Evolutionary conservation across 2,113 vertebrate genomes (phyloP).

Genomic region (Prionailurus viverrinus): DNA sequence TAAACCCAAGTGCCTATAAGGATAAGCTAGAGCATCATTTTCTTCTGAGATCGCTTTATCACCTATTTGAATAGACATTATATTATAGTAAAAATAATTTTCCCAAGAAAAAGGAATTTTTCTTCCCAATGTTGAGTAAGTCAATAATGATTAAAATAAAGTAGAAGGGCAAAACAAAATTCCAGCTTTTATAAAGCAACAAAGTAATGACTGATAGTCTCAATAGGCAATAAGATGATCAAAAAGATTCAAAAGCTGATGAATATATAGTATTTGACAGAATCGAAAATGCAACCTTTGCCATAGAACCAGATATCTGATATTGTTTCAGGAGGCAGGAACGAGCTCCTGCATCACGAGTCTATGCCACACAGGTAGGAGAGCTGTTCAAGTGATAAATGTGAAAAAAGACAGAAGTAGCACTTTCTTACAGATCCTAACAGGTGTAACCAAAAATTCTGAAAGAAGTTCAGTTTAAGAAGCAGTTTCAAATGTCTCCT

Average conservation of each 20-base stretch:
- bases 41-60: neutral
- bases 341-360: neutral
- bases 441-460: neutral
- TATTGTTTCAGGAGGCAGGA: neutral
- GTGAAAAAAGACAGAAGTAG: neutral
- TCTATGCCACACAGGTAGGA: neutral
- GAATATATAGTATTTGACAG: neutral
- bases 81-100: neutral
- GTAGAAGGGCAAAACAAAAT: neutral
- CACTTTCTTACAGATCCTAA: neutral
- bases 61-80: neutral
- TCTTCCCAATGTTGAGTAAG: neutral
- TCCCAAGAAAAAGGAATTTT: neutral
- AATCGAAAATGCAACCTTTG: neutral
- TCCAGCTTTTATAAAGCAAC: neutral
- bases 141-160: neutral
- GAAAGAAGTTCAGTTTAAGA: slow-evolving; percentile 63
- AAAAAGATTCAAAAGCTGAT: neutral
- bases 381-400: slow-evolving; percentile 53
- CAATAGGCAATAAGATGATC: neutral
- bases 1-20: neutral
- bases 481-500: slow-evolving; percentile 73
- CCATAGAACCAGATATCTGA: neutral
- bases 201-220: neutral
- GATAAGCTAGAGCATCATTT: neutral